Evolutionary conservation across 2,888 invertebrate species (phyloP).

Genomic region (Apodemia mormo): DNA sequence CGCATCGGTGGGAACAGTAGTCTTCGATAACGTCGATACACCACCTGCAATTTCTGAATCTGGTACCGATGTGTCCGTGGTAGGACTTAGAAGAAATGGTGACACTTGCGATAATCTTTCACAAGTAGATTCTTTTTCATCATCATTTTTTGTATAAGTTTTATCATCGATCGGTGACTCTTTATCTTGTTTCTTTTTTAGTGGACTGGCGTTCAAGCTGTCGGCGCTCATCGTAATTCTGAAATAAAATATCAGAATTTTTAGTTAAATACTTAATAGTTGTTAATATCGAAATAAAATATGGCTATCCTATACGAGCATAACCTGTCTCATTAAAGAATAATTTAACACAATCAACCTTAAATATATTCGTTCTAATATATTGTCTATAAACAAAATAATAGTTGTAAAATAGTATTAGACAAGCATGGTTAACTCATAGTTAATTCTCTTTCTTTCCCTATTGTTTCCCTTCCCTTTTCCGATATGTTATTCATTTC

Average conservation of each 20-base stretch:
- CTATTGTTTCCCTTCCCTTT: too few species aligned
- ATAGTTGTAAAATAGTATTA: too few species aligned
- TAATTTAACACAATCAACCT: too few species aligned
- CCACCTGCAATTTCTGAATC: constrained; percentile 65
- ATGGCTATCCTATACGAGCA: too few species aligned
- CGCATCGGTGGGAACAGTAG: constrained; percentile 71
- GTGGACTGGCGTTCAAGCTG: constrained; percentile 70
- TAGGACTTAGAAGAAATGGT: constrained; percentile 69
- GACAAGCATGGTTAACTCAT: too few species aligned
- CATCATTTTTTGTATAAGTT: constrained; percentile 62
- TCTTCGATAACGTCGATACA: constrained; percentile 73
- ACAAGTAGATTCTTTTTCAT: constrained; percentile 59
- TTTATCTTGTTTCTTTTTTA: constrained; percentile 45
- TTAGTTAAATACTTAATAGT: neutral
- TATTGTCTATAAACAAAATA: too few species aligned
- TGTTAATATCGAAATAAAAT: neutral
- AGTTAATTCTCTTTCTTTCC: too few species aligned
- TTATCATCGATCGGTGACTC: constrained; percentile 60
- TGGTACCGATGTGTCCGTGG: constrained; percentile 63
- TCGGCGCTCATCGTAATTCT: constrained; percentile 77
- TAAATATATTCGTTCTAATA: too few species aligned
- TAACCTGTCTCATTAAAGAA: too few species aligned
- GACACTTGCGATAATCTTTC: constrained; percentile 71
- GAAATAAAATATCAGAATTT: constrained; percentile 28
- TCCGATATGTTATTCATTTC: too few species aligned